phyloP scores from a whole-genome alignment of 2,797 vertebrate species.

The Molossus alvarezi region DNA sequence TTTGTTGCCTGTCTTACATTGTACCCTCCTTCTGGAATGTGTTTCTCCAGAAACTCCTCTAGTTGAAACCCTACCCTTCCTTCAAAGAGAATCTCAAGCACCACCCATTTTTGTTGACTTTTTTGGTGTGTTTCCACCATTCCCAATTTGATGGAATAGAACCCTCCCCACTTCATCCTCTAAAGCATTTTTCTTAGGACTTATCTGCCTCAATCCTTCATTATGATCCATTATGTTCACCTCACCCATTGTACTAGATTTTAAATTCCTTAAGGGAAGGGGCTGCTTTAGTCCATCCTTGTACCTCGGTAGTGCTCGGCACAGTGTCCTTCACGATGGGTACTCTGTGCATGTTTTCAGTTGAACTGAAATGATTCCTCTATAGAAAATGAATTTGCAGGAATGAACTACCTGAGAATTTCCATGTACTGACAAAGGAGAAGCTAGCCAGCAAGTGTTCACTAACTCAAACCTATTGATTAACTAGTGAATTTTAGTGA shows the following conservation, averaged over 20 bases:
- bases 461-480: not conserved
- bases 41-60: not conserved
- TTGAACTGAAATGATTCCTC: not conserved
- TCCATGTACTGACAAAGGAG: not conserved
- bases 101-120: not conserved
- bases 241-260: not conserved
- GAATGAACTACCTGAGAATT: not conserved
- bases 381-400: not conserved
- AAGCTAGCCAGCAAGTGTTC: not conserved
- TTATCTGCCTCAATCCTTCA: not conserved
- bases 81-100: not conserved
- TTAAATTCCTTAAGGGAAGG: not conserved
- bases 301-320: not conserved
- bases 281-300: not conserved
- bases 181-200: not conserved
- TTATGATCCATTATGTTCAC: not conserved
- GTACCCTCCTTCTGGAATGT: not conserved
- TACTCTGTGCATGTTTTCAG: not conserved
- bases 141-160: not conserved
- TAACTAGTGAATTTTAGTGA: not conserved
- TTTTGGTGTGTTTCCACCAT: not conserved
- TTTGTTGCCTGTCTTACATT: not conserved
- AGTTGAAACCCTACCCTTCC: not conserved
- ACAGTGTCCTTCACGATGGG: not conserved
- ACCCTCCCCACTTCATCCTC: not conserved